phyloP scores from a whole-genome alignment of 1,140 invertebrate species.

The Dysdera silvatica region DNA sequence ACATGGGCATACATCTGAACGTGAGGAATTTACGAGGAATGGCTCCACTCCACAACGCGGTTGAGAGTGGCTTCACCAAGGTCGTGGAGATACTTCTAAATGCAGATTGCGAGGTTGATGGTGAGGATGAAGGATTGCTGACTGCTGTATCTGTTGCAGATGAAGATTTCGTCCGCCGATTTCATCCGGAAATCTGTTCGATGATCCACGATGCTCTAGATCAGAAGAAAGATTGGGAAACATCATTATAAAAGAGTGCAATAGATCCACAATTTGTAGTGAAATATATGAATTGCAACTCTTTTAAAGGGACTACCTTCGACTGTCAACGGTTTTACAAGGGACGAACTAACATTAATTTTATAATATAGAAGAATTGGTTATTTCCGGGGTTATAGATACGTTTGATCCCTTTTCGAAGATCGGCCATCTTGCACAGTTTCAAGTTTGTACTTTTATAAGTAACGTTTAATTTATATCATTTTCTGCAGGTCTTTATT shows the following conservation, averaged over 20 bases:
- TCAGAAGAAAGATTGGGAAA: slow-evolving; percentile 23
- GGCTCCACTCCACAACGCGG: slow-evolving; percentile 34
- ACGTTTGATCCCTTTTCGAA: too few species aligned
- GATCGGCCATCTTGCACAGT: too few species aligned
- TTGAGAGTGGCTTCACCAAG: slow-evolving; percentile 32
- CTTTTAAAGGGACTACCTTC: too few species aligned
- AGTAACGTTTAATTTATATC: too few species aligned
- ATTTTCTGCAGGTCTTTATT: too few species aligned
- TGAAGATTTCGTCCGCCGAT: slow-evolving; percentile 3
- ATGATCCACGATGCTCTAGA: slow-evolving; percentile 16
- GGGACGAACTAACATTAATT: too few species aligned
- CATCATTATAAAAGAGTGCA: slow-evolving; percentile 17
- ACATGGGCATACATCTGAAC: slow-evolving; percentile 33
- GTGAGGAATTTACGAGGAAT: slow-evolving; percentile 34
- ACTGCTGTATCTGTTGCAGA: slow-evolving; percentile 15
- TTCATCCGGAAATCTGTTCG: slow-evolving; percentile 20
- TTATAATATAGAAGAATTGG: too few species aligned
- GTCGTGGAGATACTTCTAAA: slow-evolving; percentile 33
- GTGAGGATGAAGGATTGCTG: slow-evolving; percentile 4
- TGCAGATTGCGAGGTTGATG: slow-evolving; percentile 5
- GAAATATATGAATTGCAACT: too few species aligned
- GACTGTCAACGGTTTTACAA: too few species aligned
- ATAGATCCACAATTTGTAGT: too few species aligned
- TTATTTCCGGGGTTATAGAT: too few species aligned
- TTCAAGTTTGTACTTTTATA: too few species aligned